These are phyloP conservation scores for Smittia aterrima DNA, from an alignment of 2,888 invertebrate genomes.

Conservation along the genomic window DNA sequence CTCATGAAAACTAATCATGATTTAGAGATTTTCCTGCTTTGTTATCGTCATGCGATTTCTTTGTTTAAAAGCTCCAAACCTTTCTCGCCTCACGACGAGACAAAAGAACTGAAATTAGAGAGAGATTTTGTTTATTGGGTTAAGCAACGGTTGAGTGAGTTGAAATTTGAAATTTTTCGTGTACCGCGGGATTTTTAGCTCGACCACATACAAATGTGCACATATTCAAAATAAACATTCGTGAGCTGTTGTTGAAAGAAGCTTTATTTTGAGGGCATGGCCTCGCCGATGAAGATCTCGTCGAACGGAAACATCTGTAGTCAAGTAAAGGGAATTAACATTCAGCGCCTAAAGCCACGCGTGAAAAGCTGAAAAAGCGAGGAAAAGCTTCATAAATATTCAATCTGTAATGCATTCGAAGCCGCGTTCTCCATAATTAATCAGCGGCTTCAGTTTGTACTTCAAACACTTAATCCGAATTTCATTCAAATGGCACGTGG, in stretches of 20 bases:
- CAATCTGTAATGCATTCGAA: slow-evolving; percentile 12
- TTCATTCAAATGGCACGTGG: background rate
- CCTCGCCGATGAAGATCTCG: background rate
- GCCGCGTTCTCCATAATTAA: background rate
- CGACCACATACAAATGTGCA: background rate
- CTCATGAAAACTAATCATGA: slow-evolving; percentile 6
- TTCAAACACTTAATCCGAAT: background rate
- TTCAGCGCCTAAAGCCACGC: background rate
- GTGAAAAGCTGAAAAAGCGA: background rate
- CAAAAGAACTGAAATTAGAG: background rate
- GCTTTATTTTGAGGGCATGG: background rate
- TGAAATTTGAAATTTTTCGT: background rate
- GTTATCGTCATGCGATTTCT: slow-evolving; percentile 29
- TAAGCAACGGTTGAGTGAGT: background rate
- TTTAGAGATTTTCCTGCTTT: background rate
- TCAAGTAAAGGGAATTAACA: background rate
- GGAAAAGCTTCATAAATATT: slow-evolving; percentile 5
- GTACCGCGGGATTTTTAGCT: background rate
- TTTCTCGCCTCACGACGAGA: background rate
- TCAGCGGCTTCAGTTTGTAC: background rate
- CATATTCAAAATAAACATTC: background rate
- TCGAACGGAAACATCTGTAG: background rate
- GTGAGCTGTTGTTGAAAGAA: no score
- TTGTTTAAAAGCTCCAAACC: background rate
- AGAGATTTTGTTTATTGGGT: background rate